Conservation (phyloP, 2,113 vertebrate genomes). For the Circaetus cinerascens region DNA sequence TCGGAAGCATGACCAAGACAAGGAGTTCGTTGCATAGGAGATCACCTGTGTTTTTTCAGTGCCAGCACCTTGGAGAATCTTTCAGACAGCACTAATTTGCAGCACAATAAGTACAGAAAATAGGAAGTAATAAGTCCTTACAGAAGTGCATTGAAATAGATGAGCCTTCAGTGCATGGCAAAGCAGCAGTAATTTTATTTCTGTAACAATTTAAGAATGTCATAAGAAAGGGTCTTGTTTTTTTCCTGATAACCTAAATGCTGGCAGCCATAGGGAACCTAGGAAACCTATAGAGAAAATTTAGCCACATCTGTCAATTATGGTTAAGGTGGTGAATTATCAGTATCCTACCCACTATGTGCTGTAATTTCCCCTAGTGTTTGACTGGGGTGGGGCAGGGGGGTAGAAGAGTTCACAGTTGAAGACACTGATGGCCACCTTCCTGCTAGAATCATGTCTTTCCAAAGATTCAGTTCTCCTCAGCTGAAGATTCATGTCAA, state of each 20-base stretch:
- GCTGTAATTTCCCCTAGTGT: not conserved
- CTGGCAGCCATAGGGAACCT: not conserved
- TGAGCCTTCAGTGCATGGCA: not conserved
- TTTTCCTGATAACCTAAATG: not conserved
- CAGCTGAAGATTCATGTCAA: not conserved
- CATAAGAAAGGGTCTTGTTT: not conserved
- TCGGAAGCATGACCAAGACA: not conserved
- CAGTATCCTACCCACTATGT: rapidly evolving
- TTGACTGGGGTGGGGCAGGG: rapidly evolving
- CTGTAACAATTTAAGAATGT: not conserved
- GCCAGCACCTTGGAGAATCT: not conserved
- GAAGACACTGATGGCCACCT: not conserved
- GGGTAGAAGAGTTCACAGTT: not conserved
- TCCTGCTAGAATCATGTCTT: not conserved
- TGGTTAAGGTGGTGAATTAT: not conserved
- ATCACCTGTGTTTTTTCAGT: not conserved
- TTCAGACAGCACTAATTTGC: not conserved
- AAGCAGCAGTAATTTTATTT: not conserved
- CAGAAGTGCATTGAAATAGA: not conserved
- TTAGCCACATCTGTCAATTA: not conserved
- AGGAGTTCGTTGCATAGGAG: not conserved
- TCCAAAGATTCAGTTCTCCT: not conserved
- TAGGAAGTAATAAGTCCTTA: not conserved
- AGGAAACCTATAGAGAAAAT: not conserved
- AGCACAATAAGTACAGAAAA: not conserved